Percentiles rank a stretch among this genome's conserved stretches.
Evolutionary conservation across 2,113 vertebrate genomes (phyloP).

Genomic region (Lepidothrix coronata): DNA sequence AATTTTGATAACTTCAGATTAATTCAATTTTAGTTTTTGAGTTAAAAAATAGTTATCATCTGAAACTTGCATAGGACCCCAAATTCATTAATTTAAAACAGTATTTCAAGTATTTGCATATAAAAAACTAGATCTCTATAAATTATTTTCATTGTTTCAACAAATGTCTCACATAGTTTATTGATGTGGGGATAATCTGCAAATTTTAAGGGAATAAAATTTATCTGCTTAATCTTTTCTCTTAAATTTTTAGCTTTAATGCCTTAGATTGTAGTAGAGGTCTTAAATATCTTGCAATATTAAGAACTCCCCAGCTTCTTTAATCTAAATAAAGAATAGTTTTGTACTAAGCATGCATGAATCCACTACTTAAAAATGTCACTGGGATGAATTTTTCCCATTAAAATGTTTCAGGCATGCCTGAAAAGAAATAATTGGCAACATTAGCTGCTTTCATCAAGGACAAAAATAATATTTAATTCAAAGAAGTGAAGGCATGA

Average conservation of each 20-base stretch:
- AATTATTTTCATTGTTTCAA: not conserved
- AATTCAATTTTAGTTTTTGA: not conserved
- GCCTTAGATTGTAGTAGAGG: not conserved
- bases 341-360: conserved; percentile 4
- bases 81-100: not conserved
- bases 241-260: not conserved
- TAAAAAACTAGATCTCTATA: not conserved
- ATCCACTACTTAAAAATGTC: conserved; percentile 17
- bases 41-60: not conserved
- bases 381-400: not conserved
- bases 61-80: not conserved
- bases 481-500: not conserved
- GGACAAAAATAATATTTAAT: conserved; percentile 23
- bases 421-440: conserved; percentile 41
- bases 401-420: conserved; percentile 41
- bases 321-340: not conserved
- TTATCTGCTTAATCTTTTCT: not conserved
- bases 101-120: not conserved
- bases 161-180: not conserved
- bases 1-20: not conserved
- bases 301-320: not conserved
- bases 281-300: not conserved
- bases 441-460: not conserved
- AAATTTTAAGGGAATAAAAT: not conserved
- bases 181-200: not conserved